Percentiles rank a stretch among this genome's conserved stretches.
These are phyloP conservation scores for Python bivittatus DNA, from an alignment of 2,113 vertebrate genomes.

Conservation along the genomic window DNA sequence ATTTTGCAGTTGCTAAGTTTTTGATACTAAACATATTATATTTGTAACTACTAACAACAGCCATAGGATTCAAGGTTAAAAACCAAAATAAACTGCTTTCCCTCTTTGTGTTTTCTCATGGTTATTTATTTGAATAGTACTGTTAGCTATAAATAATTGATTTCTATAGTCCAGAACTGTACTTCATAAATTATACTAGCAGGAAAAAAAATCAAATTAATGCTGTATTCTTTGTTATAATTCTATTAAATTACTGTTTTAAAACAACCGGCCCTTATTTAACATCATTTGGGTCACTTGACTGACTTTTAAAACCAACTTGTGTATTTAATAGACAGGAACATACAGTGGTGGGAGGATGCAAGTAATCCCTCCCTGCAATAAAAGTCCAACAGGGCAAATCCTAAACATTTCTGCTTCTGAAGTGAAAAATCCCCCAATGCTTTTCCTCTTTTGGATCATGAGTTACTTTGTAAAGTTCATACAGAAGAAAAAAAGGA, in stretches of 20 bases:
- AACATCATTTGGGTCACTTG: not conserved
- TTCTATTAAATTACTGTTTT: constrained; percentile 10
- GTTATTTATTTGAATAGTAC: not conserved
- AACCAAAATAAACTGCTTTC: not conserved
- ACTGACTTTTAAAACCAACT: not conserved
- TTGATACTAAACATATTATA: not conserved
- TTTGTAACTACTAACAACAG: not conserved
- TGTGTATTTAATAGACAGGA: not conserved
- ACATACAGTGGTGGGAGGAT: not conserved
- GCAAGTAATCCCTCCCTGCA: not conserved
- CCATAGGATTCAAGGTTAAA: not conserved
- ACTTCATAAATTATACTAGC: constrained; percentile 1
- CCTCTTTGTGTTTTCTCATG: not conserved
- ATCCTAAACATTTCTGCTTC: not conserved
- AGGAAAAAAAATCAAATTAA: not conserved
- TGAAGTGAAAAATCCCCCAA: not conserved
- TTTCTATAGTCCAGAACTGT: not conserved
- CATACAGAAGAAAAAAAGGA: not conserved
- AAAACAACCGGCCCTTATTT: constrained; percentile 8
- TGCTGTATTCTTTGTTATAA: not conserved
- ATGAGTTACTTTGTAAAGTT: not conserved
- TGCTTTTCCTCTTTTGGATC: not conserved
- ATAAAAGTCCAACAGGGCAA: not conserved
- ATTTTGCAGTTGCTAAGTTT: not conserved
- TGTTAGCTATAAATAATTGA: constrained; percentile 1